These are phyloP conservation scores for Dissostichus mawsoni DNA, from an alignment of 2,113 vertebrate genomes.

Conservation along the genomic window DNA sequence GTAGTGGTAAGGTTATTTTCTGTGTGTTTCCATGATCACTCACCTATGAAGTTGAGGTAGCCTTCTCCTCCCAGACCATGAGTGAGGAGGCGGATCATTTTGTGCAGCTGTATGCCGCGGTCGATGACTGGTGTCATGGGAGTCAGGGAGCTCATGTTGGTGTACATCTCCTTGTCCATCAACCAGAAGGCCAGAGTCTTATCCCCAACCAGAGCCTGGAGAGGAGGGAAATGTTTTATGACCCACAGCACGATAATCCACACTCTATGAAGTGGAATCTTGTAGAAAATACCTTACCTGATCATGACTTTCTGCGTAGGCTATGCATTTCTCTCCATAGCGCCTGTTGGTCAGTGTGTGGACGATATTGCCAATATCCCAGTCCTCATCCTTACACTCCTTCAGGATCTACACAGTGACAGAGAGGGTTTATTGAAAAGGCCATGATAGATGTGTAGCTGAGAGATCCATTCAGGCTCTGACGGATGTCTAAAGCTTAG, in stretches of 20 bases:
- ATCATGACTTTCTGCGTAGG: slow-evolving; percentile 97
- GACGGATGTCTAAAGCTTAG: slow-evolving; percentile 66
- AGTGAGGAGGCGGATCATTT: slow-evolving; percentile 98
- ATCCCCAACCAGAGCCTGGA: slow-evolving; percentile 95
- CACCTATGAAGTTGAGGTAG: slow-evolving; percentile 99
- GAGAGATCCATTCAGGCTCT: slow-evolving; percentile 62
- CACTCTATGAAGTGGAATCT: not conserved
- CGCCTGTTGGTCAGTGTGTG: slow-evolving; percentile 92
- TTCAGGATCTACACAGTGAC: slow-evolving; percentile 90
- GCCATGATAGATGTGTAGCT: slow-evolving; percentile 65
- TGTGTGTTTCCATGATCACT: slow-evolving; percentile 65
- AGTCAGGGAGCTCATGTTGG: slow-evolving; percentile 90
- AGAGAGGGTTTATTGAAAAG: slow-evolving; percentile 74
- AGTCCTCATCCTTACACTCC: slow-evolving; percentile 96
- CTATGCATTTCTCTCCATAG: slow-evolving; percentile 93
- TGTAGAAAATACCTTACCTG: slow-evolving; percentile 83
- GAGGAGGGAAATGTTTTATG: not conserved
- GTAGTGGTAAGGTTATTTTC: not conserved
- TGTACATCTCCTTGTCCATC: slow-evolving; percentile 99
- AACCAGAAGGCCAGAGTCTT: slow-evolving; percentile 96
- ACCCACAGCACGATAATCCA: not conserved
- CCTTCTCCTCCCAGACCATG: slow-evolving; percentile 94
- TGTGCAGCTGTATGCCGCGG: slow-evolving; percentile 97
- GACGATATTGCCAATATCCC: slow-evolving; percentile 95
- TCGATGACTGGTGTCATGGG: slow-evolving; percentile 92